Conservation (phyloP, 2,113 vertebrate genomes). For the Python bivittatus region DNA sequence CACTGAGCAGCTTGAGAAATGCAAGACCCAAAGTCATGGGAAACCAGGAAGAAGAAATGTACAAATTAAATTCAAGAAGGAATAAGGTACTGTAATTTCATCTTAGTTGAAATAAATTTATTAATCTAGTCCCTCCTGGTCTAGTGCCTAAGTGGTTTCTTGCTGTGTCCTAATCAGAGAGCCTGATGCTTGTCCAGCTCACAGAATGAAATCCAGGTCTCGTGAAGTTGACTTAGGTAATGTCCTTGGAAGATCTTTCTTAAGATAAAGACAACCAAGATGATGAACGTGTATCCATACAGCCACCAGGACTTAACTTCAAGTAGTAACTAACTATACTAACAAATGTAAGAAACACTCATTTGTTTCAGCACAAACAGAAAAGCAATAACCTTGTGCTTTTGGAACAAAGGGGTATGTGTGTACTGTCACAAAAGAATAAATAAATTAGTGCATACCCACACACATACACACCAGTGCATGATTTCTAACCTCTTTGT, state of each 20-base stretch:
- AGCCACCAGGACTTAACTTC: neutral
- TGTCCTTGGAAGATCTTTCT: neutral
- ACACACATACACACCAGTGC: neutral
- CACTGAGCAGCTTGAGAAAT: neutral
- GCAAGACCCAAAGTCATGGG: neutral
- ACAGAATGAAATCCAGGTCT: constrained; percentile 39
- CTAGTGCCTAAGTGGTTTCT: neutral
- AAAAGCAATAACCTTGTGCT: neutral
- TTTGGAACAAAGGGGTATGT: constrained; percentile 23
- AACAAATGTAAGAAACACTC: neutral
- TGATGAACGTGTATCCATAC: neutral
- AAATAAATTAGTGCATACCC: constrained; percentile 36
- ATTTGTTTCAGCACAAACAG: constrained; percentile 19
- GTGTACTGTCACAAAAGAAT: constrained; percentile 42
- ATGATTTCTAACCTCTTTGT: constrained; percentile 29
- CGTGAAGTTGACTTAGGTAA: neutral
- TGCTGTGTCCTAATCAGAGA: neutral
- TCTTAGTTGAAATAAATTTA: neutral
- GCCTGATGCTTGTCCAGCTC: neutral
- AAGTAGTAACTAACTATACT: neutral
- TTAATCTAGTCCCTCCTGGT: neutral
- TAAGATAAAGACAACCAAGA: neutral
- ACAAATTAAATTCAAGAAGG: neutral
- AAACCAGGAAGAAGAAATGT: neutral
- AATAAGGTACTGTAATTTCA: neutral